These are phyloP conservation scores for Monoplex corrugatus DNA, from an alignment of 2,888 invertebrate genomes.

Conservation along the genomic window DNA sequence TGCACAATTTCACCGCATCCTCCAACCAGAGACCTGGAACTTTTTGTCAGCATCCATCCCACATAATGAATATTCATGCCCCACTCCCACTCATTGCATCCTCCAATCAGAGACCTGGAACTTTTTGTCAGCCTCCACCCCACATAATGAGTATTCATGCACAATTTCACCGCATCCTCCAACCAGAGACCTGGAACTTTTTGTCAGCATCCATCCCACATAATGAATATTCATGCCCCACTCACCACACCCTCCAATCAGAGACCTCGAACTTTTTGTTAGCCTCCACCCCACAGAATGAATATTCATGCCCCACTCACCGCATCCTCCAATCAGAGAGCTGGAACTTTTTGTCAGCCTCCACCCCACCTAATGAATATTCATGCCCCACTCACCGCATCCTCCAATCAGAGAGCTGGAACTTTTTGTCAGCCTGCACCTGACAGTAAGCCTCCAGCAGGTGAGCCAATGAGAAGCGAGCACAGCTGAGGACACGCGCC, in stretches of 20 bases:
- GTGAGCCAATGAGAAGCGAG: slow-evolving; percentile 88
- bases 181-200: neutral
- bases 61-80: neutral
- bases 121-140: neutral
- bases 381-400: slow-evolving; percentile 85
- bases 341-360: neutral
- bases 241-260: neutral
- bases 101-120: neutral
- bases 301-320: neutral
- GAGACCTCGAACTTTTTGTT: neutral
- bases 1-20: neutral
- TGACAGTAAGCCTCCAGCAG: slow-evolving; percentile 90
- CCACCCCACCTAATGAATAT: no score
- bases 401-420: slow-evolving; percentile 97
- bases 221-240: neutral
- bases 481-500: slow-evolving; percentile 87
- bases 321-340: neutral
- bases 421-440: slow-evolving; percentile 92
- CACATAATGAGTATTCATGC: neutral
- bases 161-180: neutral
- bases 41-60: neutral
- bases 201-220: neutral
- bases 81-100: neutral
- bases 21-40: neutral
- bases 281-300: neutral